Percentiles rank a stretch among this genome's conserved stretches.
Evolutionary conservation across 2,797 vertebrate species (phyloP).

Genomic region (Calcarius lapponicus): DNA sequence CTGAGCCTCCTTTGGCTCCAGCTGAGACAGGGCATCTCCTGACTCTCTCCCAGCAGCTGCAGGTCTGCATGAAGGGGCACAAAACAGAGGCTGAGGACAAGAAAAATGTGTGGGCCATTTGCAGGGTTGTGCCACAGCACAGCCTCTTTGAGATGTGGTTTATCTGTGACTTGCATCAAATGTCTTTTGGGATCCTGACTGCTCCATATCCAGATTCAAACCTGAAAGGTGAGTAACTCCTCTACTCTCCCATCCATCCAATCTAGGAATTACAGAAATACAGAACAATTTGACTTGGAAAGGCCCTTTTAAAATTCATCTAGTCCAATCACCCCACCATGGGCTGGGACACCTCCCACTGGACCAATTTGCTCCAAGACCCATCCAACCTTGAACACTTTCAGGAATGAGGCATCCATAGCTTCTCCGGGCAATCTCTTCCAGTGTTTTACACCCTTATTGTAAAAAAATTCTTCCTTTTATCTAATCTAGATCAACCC

Average conservation of each 20-base stretch:
- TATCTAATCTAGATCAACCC: neutral
- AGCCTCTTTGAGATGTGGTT: neutral
- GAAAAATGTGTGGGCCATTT: neutral
- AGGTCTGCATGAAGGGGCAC: neutral
- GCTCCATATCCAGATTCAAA: neutral
- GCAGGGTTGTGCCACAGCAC: fast-evolving
- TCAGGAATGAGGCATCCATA: neutral
- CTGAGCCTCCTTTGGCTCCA: neutral
- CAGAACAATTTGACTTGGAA: neutral
- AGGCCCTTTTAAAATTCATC: neutral
- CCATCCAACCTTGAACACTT: neutral
- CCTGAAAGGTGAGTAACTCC: neutral
- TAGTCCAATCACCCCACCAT: neutral
- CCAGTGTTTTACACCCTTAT: neutral
- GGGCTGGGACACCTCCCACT: neutral
- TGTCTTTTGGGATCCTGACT: neutral
- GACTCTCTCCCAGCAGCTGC: neutral
- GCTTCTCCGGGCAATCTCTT: neutral
- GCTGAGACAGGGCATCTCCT: neutral
- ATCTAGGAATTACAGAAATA: neutral
- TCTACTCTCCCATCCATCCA: neutral
- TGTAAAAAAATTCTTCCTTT: neutral
- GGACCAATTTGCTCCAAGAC: neutral
- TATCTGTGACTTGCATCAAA: neutral
- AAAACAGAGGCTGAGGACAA: neutral